Conservation (phyloP, 2,113 vertebrate genomes). For the Conger conger region DNA sequence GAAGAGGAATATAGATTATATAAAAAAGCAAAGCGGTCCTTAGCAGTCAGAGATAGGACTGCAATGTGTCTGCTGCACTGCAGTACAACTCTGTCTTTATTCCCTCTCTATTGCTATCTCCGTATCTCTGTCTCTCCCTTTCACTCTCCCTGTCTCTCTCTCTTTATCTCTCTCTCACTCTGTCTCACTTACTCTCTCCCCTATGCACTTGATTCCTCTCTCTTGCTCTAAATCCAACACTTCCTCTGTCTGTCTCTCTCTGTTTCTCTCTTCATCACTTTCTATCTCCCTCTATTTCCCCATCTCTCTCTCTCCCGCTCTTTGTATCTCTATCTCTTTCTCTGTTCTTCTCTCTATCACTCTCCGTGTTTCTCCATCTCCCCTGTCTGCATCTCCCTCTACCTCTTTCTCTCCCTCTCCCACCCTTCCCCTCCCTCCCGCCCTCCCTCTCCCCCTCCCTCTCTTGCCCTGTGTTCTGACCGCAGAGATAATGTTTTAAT, state of each 20-base stretch:
- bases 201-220: too few species aligned
- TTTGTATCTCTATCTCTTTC: too few species aligned
- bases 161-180: background rate
- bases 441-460: background rate
- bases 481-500: background rate
- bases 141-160: background rate
- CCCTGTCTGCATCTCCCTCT: too few species aligned
- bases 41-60: background rate
- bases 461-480: background rate
- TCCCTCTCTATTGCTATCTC: background rate
- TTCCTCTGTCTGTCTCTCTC: too few species aligned
- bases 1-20: background rate
- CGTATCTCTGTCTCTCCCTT: too few species aligned
- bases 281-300: too few species aligned
- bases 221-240: too few species aligned
- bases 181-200: background rate
- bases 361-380: too few species aligned
- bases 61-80: background rate
- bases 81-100: background rate
- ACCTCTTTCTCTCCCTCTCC: background rate
- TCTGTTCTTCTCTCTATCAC: too few species aligned
- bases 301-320: too few species aligned
- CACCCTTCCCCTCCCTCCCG: background rate
- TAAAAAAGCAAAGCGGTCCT: background rate
- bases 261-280: too few species aligned